Conservation (phyloP, 1,140 invertebrate species). For the Metopolophium dirhodum region DNA sequence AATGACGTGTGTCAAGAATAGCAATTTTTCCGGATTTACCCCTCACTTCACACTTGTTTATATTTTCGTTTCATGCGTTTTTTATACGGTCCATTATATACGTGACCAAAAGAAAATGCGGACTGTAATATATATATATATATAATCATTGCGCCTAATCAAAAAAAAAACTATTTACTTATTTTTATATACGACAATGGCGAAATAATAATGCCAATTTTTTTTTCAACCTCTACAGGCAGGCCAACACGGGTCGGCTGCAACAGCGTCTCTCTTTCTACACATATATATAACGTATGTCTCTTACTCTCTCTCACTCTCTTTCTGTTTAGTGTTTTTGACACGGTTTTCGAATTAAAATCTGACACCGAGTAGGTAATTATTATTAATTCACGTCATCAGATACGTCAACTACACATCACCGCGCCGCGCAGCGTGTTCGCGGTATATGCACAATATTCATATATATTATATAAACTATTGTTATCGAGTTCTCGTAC, state of each 20-base stretch:
- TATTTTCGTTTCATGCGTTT: slow-evolving; percentile 38
- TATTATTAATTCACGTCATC: slow-evolving; percentile 57
- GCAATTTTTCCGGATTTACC: slow-evolving; percentile 50
- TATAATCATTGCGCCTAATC: slow-evolving; percentile 15
- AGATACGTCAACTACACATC: slow-evolving; percentile 37
- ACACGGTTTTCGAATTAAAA: slow-evolving; percentile 57
- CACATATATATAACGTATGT: background rate
- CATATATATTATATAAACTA: background rate
- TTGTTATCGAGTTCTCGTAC: slow-evolving; percentile 12
- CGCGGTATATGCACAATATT: background rate
- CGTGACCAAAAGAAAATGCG: slow-evolving; percentile 46
- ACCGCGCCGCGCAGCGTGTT: slow-evolving; percentile 4
- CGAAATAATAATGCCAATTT: slow-evolving; percentile 48
- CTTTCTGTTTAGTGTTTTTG: slow-evolving; percentile 32
- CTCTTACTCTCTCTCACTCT: slow-evolving; percentile 1
- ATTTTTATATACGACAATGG: slow-evolving; percentile 35
- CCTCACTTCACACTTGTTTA: background rate
- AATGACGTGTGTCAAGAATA: slow-evolving; percentile 51
- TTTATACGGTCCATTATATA: slow-evolving; percentile 41
- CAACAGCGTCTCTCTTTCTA: background rate
- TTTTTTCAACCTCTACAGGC: slow-evolving; percentile 24
- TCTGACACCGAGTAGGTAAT: slow-evolving; percentile 53
- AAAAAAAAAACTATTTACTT: slow-evolving; percentile 33
- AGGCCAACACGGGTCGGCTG: background rate
- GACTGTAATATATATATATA: background rate